A percentile compares a stretch with the other conserved stretches of the same genome.
These are phyloP conservation scores for Antheraea yamamai DNA, from an alignment of 2,888 invertebrate species.

Conservation along the genomic window DNA sequence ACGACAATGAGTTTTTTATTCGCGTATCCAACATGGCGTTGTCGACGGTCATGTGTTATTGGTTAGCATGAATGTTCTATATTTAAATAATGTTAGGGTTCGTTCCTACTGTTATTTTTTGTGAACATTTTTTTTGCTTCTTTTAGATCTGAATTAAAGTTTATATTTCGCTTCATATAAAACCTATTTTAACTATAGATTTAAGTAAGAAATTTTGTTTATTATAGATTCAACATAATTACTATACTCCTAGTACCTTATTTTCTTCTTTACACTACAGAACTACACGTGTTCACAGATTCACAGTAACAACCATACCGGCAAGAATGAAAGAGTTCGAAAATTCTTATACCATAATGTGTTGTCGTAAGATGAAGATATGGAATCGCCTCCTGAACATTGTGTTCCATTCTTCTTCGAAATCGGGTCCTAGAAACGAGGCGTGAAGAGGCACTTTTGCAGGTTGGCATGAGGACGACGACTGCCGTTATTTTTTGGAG, in stretches of 20 bases:
- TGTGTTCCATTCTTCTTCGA: too few species aligned
- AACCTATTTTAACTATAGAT: neutral
- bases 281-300: too few species aligned
- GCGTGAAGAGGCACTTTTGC: too few species aligned
- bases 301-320: too few species aligned
- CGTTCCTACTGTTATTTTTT: neutral
- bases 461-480: too few species aligned
- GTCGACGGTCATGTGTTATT: slow-evolving; percentile 19
- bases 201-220: neutral
- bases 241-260: neutral
- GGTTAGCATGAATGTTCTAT: slow-evolving; percentile 9
- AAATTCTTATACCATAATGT: too few species aligned
- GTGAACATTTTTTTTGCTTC: neutral
- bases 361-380: too few species aligned
- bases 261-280: too few species aligned
- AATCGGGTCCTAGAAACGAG: too few species aligned
- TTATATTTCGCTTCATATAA: neutral
- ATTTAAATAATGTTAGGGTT: slow-evolving; percentile 12
- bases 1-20: slow-evolving; percentile 42
- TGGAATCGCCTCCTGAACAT: too few species aligned
- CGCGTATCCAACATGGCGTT: slow-evolving; percentile 53
- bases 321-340: too few species aligned
- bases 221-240: neutral
- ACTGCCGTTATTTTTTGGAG: too few species aligned
- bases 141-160: neutral